These are phyloP conservation scores for Dexiosoma caninum DNA, from an alignment of 2,888 invertebrate genomes.

Conservation along the genomic window DNA sequence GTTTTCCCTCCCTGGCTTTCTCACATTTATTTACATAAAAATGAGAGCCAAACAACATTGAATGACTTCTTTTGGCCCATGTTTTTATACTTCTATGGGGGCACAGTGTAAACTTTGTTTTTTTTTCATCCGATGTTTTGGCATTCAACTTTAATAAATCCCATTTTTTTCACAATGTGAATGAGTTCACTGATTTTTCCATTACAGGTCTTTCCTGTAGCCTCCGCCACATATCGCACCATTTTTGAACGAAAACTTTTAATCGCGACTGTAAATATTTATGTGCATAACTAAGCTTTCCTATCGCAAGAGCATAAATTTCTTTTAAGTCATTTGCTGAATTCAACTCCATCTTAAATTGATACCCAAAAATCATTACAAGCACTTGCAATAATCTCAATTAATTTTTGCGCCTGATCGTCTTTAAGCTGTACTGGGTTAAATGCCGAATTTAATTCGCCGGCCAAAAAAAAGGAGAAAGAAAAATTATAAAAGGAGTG, in stretches of 20 bases:
- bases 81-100: no score
- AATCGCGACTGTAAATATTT: not conserved
- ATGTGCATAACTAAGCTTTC: not conserved
- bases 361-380: conserved; percentile 40
- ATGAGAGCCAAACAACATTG: no score
- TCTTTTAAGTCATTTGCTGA: not conserved
- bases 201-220: no score
- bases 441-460: conserved; percentile 23
- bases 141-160: no score
- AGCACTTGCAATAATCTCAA: conserved; percentile 57
- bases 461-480: not conserved
- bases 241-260: conserved; percentile 22
- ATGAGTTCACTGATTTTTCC: no score
- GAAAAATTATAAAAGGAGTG: conserved; percentile 6
- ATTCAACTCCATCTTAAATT: conserved; percentile 27
- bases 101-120: no score
- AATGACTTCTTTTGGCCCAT: no score
- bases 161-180: no score
- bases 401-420: not conserved
- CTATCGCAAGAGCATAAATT: not conserved
- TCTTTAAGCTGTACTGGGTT: not conserved
- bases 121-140: no score
- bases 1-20: no score
- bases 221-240: no score
- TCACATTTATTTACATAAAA: no score